Base-by-base conservation (phyloP, 2,113 vertebrate species). In the Pipra filicauda region DNA sequence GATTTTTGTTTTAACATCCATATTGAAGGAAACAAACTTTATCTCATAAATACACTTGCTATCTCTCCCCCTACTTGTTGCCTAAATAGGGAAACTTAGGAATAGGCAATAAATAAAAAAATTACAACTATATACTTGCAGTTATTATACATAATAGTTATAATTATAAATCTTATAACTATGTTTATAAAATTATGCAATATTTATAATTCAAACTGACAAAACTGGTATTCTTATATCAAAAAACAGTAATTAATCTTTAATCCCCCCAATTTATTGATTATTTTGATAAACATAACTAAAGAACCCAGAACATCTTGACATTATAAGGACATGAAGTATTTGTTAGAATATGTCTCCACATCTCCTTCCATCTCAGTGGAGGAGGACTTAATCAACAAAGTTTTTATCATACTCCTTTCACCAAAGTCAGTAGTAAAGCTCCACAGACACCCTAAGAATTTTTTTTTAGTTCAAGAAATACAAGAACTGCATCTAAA, bases 291-390 rank as follows among this genome's bases (percentile, higher is more conserved):
- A 91, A 89, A 59, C 10, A 23, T 3, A 76, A 8, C 15, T 28
- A 44, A 64, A 76, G 22, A 37, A 11, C 20, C 12, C 44, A 48
- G 44, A 18, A 5, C 5, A 37, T 46, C 14, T 85, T 2, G 0
- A 88, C 9, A 30, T 5, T 37, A 28, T 26, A 20, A 7, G 13
- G 30, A 65, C 11, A 26, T 21, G 8, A 46, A 7, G 1, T 22
- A 18, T 52, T 71, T 82, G 5, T 5, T 72, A 43, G 12, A 64
- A 69, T 79, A 26, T 1, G 5, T 18, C 5, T 44, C 24, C 16
- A 28, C 0, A 0, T 71, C 22, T 64, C 17, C 2, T 23, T 5
- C 8, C 6, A 30, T 43, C 8, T 62, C 49, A 46, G 6, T 35
- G 11, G 21, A 77, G 15, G 1, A 27, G 6, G 27, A 46, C 4